phyloP scores from a whole-genome alignment of 30 jellyfish, hydroid and myxozoan genomes.

The Cassiopea andromeda region DNA sequence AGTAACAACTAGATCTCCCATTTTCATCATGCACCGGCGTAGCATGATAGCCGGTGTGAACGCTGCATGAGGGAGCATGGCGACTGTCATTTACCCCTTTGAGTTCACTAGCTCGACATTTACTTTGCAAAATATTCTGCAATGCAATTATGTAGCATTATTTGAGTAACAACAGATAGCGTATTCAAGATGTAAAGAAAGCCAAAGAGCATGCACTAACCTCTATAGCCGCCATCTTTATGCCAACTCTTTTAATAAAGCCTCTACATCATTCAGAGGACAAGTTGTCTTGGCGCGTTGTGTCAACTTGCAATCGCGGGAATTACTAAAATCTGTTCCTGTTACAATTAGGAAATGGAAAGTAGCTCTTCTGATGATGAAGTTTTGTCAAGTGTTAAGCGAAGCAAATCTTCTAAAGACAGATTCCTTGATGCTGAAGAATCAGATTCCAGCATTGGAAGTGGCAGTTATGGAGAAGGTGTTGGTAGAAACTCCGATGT shows the following conservation, averaged over 20 bases:
- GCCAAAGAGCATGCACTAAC: neutral
- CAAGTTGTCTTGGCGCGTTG: constrained; percentile 10
- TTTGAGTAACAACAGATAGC: neutral
- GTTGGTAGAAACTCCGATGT: neutral
- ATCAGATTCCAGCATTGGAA: neutral
- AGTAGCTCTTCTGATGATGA: constrained; percentile 27
- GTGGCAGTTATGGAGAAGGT: neutral
- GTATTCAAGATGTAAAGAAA: neutral
- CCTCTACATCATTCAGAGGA: neutral
- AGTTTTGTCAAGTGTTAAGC: neutral
- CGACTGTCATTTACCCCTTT: too few species aligned
- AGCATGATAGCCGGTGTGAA: too few species aligned
- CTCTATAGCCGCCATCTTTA: constrained; percentile 59
- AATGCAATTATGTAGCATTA: too few species aligned
- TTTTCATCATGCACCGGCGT: too few species aligned
- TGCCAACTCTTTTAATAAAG: neutral
- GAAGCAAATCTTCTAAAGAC: neutral
- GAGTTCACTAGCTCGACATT: too few species aligned
- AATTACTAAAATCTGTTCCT: neutral
- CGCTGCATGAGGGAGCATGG: too few species aligned
- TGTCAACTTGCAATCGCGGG: neutral
- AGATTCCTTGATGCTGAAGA: neutral
- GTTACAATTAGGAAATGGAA: neutral
- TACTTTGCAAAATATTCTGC: too few species aligned
- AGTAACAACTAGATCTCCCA: too few species aligned